Base-by-base conservation (phyloP, 2,113 vertebrate species). In the Mastomys coucha region DNA sequence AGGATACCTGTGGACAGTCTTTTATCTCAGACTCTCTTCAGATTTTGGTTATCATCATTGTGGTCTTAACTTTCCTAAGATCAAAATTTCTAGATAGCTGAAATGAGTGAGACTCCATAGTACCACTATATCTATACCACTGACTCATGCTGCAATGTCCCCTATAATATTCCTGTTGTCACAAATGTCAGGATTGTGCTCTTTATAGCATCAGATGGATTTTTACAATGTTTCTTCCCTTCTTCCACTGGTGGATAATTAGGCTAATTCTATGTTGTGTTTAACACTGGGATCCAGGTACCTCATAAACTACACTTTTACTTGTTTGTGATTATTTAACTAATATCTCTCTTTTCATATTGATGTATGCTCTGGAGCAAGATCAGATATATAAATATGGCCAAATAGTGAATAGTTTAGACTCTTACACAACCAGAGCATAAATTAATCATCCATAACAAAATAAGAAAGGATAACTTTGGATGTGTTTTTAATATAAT, bases 351-450 rank as follows among this genome's bases (percentile, higher is more conserved):
- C 10, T 73, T 49, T 58, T 45, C 42, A 87, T 7, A 45, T n/a
- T 87, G 24, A 36, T 75, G 4, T 89, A 60, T 89, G 28, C 16
- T 42, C 20, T 89, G 77, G 33, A 67, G 3, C 17, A 87, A 81
- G 39, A 26, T 24, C 31, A n/a, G n/a, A n/a, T n/a, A n/a, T n/a
- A n/a, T n/a, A n/a, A n/a, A n/a, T 80, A 80, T 24, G 33, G 42
- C 24, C 31, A 92, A 69, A 72, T 70, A 91, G 70, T 65, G 72
- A 94, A 10, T 95, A 80, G 39, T 95, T 95, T 78, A 94, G 77
- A 91, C 28, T 80, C 53, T 84, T 75, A 33, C 42, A 92, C 67
- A 80, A 24, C 6, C 22, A 60, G 49, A 24, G 8, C 69, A n/a
- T 56, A 42, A 53, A 77, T 16, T 88, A 72, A 70, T 53, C n/a